Evolutionary conservation across 2,797 vertebrate genomes (phyloP).

Genomic region (Syngnathus acus): DNA sequence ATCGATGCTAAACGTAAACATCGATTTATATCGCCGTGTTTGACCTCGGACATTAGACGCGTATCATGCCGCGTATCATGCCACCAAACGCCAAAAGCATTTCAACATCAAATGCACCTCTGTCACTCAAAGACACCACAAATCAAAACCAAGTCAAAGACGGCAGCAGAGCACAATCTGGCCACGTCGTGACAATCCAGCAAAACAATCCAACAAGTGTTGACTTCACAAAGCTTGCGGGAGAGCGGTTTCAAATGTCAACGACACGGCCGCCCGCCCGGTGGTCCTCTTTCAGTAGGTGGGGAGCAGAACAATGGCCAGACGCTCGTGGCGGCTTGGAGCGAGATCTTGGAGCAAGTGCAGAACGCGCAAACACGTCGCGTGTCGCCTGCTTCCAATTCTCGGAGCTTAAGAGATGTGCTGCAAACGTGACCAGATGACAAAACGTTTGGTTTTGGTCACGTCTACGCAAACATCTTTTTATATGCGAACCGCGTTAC

Average conservation of each 20-base stretch:
- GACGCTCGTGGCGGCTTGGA: slow-evolving; percentile 10
- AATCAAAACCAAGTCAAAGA: slow-evolving; percentile 13
- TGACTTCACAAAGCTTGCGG: slow-evolving; percentile 2
- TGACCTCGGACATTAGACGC: too few relatives aligned
- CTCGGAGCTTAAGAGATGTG: background rate
- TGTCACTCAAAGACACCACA: background rate
- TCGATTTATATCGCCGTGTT: too few relatives aligned
- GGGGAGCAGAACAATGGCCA: slow-evolving; percentile 31
- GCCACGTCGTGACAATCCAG: slow-evolving; percentile 6
- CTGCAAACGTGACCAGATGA: background rate
- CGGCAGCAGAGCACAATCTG: slow-evolving; percentile 19
- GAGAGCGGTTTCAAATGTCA: slow-evolving; percentile 9
- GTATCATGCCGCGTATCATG: background rate
- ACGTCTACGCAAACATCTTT: background rate
- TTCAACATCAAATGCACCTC: background rate
- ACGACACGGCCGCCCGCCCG: slow-evolving; percentile 7
- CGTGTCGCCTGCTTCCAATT: background rate
- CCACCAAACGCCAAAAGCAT: background rate
- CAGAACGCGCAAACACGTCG: slow-evolving; percentile 8
- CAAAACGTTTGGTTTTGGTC: background rate
- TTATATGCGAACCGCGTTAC: background rate
- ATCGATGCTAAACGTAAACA: too few relatives aligned
- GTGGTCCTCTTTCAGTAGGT: slow-evolving; percentile 9
- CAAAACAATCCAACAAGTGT: background rate
- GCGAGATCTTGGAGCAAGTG: slow-evolving; percentile 32